A percentile compares a stretch with the other conserved stretches of the same genome.
Conservation (phyloP, 2,797 vertebrate genomes). For the Pangasius djambal region DNA sequence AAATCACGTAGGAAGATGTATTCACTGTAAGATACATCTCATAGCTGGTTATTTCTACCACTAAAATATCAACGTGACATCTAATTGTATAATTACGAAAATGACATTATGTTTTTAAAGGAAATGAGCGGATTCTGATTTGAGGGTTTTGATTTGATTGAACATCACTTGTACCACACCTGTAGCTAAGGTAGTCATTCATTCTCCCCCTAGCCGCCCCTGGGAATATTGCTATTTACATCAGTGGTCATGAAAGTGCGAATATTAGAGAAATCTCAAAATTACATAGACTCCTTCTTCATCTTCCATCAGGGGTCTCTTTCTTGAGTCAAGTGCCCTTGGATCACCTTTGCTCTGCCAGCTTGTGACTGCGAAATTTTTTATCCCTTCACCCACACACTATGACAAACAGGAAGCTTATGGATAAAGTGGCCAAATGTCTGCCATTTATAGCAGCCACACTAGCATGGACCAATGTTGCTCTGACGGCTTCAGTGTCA, state of each 20-base stretch:
- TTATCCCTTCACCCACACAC: neutral
- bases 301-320: neutral
- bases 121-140: neutral
- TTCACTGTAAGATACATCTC: neutral
- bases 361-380: neutral
- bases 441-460: neutral
- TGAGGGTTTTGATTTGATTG: neutral
- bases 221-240: neutral
- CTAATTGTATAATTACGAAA: neutral
- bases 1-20: neutral
- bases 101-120: neutral
- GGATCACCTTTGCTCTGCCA: neutral
- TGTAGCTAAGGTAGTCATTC: neutral
- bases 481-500: conserved; percentile 5
- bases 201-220: neutral
- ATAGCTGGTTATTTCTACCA: neutral
- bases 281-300: neutral
- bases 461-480: neutral
- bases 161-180: neutral
- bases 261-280: neutral
- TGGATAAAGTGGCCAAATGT: neutral
- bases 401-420: neutral
- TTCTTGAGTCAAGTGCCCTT: conserved; percentile 8
- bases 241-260: neutral
- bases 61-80: neutral